Evolutionary conservation across 2,888 invertebrate genomes (phyloP), one percentile per base, ranked within the genome.

Genomic region (Gymnocheta viridis): DNA sequence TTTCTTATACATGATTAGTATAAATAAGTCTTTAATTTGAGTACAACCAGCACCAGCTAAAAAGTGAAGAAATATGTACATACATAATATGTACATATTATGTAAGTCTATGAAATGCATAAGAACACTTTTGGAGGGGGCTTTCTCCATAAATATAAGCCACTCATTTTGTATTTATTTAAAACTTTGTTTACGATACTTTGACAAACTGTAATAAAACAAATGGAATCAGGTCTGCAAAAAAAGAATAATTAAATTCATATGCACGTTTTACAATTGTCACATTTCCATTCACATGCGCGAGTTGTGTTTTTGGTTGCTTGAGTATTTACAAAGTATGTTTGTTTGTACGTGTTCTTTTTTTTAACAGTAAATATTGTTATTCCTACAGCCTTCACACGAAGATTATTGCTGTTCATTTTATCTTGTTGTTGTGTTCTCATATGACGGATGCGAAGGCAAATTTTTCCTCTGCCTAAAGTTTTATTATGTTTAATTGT

Each of bases 261-360:
- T 76, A 70, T 79, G 79, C 82, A 79, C 79, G 79, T 79, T 83
- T 83, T 70, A 79, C 79, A 74, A 82, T 82, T 82, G 73, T 67
- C 54, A 79, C 72, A 78, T 41, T 78, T 72, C 41, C 69, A 49
- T 77, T 77, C 67, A 49, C 58, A 67, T 67, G 76, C 76, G 56
- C 56, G 67, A 77, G 35, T 67, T 24, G 47, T 66, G 9, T 62
- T 79, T n/a, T 66, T 74, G 24, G 19, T 73, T 51, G 29, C n/a
- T 38, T 32, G 19, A 41, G 12, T 49, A 2, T 51, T 41, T 29
- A 60, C 27, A 19, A 51, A n/a, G 41, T 22, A n/a, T 1, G 17
- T 24, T 35, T 44, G 10, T 38, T 32, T 35, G 44, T 10, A 17
- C 9, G 4, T 22, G 58, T 49, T n/a, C 35, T 10, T 24, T 14